Percentiles rank a stretch among this genome's conserved stretches.
Conservation (phyloP, 2,113 vertebrate genomes). For the Oncorhynchus masou region DNA sequence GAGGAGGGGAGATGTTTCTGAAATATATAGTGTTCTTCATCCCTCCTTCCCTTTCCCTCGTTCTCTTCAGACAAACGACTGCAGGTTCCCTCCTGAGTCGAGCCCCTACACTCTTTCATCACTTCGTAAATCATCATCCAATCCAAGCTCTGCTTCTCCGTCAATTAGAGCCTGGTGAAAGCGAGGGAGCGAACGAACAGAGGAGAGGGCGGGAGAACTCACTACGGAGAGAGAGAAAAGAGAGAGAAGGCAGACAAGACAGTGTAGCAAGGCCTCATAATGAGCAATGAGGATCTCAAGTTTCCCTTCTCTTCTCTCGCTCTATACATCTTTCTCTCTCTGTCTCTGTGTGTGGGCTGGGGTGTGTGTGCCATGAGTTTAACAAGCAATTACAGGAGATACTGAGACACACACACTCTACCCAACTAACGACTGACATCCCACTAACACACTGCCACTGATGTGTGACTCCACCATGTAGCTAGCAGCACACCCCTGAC, state of each 20-base stretch:
- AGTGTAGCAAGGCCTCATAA: not conserved
- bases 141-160: not conserved
- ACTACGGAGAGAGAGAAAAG: not conserved
- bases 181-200: not conserved
- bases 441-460: too few species aligned
- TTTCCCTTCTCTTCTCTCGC: too few species aligned
- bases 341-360: too few species aligned
- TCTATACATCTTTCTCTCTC: too few species aligned
- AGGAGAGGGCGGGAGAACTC: not conserved
- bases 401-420: too few species aligned
- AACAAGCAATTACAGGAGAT: too few species aligned
- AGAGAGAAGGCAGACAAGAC: not conserved
- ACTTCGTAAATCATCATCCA: not conserved
- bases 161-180: slow-evolving; percentile 5
- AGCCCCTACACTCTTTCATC: not conserved
- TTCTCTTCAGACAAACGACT: not conserved
- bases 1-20: not conserved
- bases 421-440: too few species aligned
- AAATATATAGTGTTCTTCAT: not conserved
- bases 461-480: too few species aligned
- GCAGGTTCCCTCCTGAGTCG: too few species aligned
- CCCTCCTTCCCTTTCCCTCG: not conserved
- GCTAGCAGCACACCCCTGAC: too few species aligned
- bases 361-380: too few species aligned
- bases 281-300: too few species aligned